These are phyloP conservation scores for Encarsia formosa DNA, from an alignment of 2,888 invertebrate genomes.

Conservation along the genomic window DNA sequence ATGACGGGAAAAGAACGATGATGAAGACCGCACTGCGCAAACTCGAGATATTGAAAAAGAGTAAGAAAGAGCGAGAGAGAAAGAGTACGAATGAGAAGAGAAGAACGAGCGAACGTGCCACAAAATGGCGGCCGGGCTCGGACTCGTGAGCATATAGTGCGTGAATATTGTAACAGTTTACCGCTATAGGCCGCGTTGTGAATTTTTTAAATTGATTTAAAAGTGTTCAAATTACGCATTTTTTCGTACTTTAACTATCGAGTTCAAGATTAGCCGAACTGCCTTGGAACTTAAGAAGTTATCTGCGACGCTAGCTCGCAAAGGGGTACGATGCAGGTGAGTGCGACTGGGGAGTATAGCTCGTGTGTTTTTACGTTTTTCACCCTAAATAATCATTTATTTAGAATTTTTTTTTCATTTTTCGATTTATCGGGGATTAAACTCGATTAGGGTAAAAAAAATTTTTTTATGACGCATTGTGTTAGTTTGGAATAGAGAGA, in stretches of 20 bases:
- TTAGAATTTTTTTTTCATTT: not conserved
- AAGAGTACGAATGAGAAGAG: conserved; percentile 36
- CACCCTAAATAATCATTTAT: not conserved
- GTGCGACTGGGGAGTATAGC: conserved; percentile 34
- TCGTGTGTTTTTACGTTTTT: not conserved
- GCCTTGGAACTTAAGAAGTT: too few relatives aligned
- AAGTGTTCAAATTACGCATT: too few relatives aligned
- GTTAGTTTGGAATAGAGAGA: conserved; percentile 47
- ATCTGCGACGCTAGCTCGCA: conserved; percentile 48
- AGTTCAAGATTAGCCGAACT: too few relatives aligned
- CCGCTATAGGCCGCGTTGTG: conserved; percentile 41
- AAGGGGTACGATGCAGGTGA: conserved; percentile 48
- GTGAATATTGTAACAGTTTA: conserved; percentile 43
- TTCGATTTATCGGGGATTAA: not conserved
- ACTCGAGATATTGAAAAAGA: conserved; percentile 28
- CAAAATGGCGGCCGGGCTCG: conserved; percentile 49
- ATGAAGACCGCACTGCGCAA: conserved; percentile 21
- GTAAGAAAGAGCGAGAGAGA: conserved; percentile 26
- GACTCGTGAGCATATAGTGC: conserved; percentile 47
- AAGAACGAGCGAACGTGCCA: conserved; percentile 45
- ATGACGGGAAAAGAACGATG: conserved; percentile 20
- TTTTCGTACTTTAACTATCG: too few relatives aligned
- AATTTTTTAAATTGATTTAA: too few relatives aligned
- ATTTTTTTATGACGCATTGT: conserved; percentile 34
- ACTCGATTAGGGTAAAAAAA: conserved; percentile 20